phyloP scores from a whole-genome alignment of 2,113 vertebrate genomes.

The Tyto alba region DNA sequence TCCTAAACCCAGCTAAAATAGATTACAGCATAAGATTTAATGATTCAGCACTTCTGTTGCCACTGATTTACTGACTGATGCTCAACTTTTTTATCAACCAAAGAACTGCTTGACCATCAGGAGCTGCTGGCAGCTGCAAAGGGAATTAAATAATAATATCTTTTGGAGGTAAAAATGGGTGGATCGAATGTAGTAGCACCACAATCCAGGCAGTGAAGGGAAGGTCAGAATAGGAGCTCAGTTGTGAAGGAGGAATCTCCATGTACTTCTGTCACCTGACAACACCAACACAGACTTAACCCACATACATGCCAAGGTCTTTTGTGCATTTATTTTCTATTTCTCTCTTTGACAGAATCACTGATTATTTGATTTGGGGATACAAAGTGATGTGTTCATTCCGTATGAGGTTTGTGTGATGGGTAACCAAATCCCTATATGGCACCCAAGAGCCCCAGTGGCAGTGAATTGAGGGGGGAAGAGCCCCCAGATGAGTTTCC shows the following conservation, averaged over 20 bases:
- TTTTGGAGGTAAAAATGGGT: not conserved
- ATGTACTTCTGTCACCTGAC: not conserved
- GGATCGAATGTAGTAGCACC: not conserved
- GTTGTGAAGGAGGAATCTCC: not conserved
- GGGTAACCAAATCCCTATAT: fast-evolving
- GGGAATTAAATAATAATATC: not conserved
- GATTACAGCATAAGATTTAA: not conserved
- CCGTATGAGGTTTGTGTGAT: not conserved
- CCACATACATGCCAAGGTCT: fast-evolving
- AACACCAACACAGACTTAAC: not conserved
- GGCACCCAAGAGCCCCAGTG: fast-evolving
- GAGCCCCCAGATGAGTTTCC: not conserved
- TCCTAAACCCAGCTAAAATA: not conserved
- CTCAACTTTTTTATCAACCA: not conserved
- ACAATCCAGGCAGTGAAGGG: not conserved
- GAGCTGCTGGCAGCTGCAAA: not conserved
- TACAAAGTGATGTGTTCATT: not conserved
- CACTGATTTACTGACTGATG: conserved; percentile 40
- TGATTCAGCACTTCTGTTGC: conserved; percentile 35
- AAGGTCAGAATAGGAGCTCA: not conserved
- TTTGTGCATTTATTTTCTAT: not conserved
- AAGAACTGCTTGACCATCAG: not conserved
- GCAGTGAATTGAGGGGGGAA: not conserved
- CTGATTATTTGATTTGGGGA: not conserved
- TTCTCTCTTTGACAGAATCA: not conserved